Evolutionary conservation across 2,888 invertebrate species (phyloP).

Genomic region (Thereva unica): DNA sequence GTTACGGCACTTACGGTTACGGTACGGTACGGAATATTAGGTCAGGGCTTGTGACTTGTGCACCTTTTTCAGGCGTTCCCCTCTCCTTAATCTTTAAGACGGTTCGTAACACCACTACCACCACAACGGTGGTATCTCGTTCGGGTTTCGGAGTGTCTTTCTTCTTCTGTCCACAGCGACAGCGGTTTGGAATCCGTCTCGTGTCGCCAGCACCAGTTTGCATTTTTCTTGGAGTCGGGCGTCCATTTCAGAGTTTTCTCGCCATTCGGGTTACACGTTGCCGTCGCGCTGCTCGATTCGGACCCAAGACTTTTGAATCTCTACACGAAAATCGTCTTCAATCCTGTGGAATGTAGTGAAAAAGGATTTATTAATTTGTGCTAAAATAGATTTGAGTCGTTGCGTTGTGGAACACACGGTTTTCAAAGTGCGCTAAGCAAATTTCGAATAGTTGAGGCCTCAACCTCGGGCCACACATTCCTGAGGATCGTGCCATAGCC

Average conservation of each 20-base stretch:
- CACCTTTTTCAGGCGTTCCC: background rate
- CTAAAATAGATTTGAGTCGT: too few relatives aligned
- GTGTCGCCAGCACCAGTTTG: constrained; percentile 14
- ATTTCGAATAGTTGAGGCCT: too few relatives aligned
- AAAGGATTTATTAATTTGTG: too few relatives aligned
- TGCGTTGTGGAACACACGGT: too few relatives aligned
- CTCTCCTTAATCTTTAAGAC: constrained; percentile 4
- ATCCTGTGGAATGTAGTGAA: too few relatives aligned
- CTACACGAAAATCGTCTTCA: too few relatives aligned
- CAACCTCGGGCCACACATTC: constrained; percentile 6
- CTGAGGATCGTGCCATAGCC: constrained; percentile 21
- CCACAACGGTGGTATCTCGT: background rate
- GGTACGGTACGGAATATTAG: too few relatives aligned
- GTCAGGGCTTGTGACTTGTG: too few relatives aligned
- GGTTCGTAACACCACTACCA: constrained; percentile 1
- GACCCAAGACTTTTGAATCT: constrained; percentile 1
- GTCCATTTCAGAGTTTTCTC: constrained; percentile 32
- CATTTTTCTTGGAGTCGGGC: constrained; percentile 25
- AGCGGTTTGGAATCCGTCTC: constrained; percentile 3
- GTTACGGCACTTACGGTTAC: too few relatives aligned
- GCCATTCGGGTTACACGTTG: constrained; percentile 35
- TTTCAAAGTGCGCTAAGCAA: too few relatives aligned
- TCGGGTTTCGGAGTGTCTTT: background rate
- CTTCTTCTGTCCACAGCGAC: constrained; percentile 19
- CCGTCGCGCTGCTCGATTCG: constrained; percentile 27